phyloP scores from a whole-genome alignment of 2,797 vertebrate species.

The Dicrostonyx torquatus region DNA sequence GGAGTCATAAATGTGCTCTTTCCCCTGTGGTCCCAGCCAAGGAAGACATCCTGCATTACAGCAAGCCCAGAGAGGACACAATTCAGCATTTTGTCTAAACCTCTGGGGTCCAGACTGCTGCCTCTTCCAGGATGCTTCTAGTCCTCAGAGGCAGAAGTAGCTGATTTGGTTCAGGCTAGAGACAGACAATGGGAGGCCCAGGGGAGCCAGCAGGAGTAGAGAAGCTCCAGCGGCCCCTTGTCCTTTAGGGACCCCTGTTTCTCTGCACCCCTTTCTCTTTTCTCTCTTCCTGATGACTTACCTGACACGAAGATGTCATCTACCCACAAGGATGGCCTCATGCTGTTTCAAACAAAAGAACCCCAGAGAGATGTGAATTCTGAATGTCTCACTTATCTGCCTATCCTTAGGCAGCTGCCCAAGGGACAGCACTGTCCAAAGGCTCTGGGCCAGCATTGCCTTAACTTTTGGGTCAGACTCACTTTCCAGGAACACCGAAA shows the following conservation, averaged over 20 bases:
- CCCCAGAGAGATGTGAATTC: neutral
- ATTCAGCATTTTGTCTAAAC: neutral
- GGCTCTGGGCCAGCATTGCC: neutral
- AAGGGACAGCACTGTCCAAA: neutral
- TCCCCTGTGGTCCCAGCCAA: neutral
- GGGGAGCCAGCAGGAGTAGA: neutral
- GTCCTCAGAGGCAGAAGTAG: neutral
- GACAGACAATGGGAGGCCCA: too few relatives aligned
- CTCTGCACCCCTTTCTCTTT: too few relatives aligned
- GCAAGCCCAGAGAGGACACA: neutral
- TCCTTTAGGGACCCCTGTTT: neutral
- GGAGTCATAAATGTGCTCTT: neutral
- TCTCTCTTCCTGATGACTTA: neutral
- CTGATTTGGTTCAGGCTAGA: neutral
- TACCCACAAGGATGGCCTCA: neutral
- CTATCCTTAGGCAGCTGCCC: too few relatives aligned
- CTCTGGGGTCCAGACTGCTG: neutral
- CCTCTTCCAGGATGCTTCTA: neutral
- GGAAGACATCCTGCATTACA: neutral
- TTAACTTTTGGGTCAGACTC: neutral
- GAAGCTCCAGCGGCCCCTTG: neutral
- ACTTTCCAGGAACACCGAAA: neutral
- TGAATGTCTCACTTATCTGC: neutral
- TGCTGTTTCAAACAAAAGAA: neutral
- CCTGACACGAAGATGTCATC: neutral